Conservation (phyloP, 2,888 invertebrate species). For the Hymenopus coronatus region DNA sequence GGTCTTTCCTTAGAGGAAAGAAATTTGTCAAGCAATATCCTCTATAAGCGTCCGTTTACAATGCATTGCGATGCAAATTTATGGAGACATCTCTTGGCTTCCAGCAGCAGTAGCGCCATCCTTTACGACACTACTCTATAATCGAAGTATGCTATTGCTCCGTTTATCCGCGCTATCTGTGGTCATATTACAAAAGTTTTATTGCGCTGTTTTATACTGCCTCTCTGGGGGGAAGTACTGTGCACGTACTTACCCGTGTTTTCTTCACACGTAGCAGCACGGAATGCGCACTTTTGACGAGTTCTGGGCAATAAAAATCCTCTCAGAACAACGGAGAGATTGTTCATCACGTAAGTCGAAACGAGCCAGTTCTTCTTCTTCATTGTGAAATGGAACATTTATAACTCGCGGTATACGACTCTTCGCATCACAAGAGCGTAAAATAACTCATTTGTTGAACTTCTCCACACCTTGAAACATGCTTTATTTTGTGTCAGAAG, state of each 20-base stretch:
- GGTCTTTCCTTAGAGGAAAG: neutral
- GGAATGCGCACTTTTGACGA: neutral
- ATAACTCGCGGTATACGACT: neutral
- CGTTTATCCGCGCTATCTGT: neutral
- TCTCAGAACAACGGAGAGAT: neutral
- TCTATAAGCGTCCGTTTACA: neutral
- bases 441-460: neutral
- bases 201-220: too few relatives aligned
- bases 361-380: neutral
- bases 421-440: neutral
- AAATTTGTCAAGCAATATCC: neutral
- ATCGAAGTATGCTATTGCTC: neutral
- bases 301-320: neutral
- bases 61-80: neutral
- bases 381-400: neutral
- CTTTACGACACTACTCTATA: neutral
- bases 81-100: neutral
- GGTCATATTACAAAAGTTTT: neutral
- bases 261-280: neutral
- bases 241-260: neutral
- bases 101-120: neutral
- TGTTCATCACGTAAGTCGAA: neutral
- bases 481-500: too few relatives aligned
- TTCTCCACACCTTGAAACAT: neutral
- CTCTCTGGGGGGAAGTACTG: too few relatives aligned